Percentiles rank a stretch among this genome's conserved stretches.
Evolutionary conservation across 2,797 vertebrate genomes (phyloP).

Genomic region (Lagodon rhomboides): DNA sequence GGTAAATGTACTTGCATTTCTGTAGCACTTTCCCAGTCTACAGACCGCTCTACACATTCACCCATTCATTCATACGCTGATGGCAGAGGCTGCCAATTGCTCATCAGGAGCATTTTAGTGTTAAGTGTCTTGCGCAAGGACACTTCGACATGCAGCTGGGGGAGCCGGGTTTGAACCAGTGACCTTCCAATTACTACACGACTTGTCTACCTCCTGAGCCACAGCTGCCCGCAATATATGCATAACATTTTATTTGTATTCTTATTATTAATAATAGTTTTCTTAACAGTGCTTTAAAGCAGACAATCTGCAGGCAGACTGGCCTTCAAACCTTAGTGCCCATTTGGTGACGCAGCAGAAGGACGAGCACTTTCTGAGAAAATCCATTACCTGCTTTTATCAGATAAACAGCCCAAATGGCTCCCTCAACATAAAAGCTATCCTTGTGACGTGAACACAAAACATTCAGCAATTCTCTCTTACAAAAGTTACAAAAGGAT

Average conservation of each 20-base stretch:
- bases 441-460: conserved; percentile 36
- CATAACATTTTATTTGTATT: background rate
- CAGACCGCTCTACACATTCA: too few relatives aligned
- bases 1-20: too few relatives aligned
- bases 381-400: conserved; percentile 66
- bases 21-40: too few relatives aligned
- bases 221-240: too few relatives aligned
- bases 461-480: conserved; percentile 34
- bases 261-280: background rate
- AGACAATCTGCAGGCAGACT: conserved; percentile 47
- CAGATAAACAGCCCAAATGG: conserved; percentile 51
- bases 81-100: too few relatives aligned
- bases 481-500: conserved; percentile 12
- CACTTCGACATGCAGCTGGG: too few relatives aligned
- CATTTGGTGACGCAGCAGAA: conserved; percentile 47
- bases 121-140: too few relatives aligned
- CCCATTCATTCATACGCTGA: too few relatives aligned
- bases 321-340: conserved; percentile 61
- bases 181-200: too few relatives aligned
- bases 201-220: too few relatives aligned
- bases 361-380: conserved; percentile 39
- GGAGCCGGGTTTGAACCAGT: too few relatives aligned
- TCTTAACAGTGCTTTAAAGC: background rate
- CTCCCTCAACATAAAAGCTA: conserved; percentile 38
- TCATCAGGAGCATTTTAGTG: too few relatives aligned